These are phyloP conservation scores for Epirrhoe alternata DNA, from an alignment of 2,888 invertebrate genomes.

Conservation along the genomic window DNA sequence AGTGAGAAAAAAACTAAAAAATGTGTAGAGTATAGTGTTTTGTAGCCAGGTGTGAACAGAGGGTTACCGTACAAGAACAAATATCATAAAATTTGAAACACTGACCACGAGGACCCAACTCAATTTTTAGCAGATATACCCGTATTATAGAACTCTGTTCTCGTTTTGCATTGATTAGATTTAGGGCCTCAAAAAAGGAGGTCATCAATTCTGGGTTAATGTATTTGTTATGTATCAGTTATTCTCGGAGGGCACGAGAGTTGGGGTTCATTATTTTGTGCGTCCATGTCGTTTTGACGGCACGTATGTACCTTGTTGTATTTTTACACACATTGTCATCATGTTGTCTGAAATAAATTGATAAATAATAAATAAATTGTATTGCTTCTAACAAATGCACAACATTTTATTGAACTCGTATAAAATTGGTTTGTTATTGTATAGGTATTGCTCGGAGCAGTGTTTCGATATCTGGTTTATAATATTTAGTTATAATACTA, in stretches of 20 bases:
- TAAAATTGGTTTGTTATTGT: no score
- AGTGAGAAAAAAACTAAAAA: no score
- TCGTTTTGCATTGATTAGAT: not conserved
- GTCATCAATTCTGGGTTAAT: not conserved
- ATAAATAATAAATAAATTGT: not conserved
- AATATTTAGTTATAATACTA: no score
- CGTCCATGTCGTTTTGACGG: not conserved
- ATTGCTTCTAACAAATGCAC: no score
- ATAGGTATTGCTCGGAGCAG: no score
- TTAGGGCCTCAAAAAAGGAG: not conserved
- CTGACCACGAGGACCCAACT: no score
- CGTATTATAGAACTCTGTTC: not conserved
- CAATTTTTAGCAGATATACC: not conserved
- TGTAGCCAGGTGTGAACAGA: no score
- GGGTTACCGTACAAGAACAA: no score
- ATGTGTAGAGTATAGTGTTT: no score
- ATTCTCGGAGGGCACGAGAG: not conserved
- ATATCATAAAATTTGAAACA: not conserved
- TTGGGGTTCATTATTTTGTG: not conserved
- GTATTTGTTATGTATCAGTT: not conserved
- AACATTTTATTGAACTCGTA: no score
- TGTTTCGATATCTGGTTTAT: no score
- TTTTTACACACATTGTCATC: not conserved
- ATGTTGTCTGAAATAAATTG: no score
- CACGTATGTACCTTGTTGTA: not conserved